A percentile compares a stretch with the other conserved stretches of the same genome.
These are phyloP conservation scores for Syrphus vitripennis DNA, from an alignment of 2,888 invertebrate genomes.

Conservation along the genomic window DNA sequence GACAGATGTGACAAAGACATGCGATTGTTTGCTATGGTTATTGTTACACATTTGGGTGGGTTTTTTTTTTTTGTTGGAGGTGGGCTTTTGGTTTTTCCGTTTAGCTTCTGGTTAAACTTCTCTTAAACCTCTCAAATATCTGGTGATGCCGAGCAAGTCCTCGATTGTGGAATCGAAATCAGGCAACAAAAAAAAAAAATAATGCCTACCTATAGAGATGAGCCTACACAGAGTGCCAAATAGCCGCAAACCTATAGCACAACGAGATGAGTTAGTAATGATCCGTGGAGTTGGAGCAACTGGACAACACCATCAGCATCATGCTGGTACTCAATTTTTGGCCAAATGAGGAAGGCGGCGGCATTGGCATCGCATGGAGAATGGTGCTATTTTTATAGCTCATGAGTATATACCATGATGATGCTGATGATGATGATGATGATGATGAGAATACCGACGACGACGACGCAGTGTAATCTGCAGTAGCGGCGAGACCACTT, in stretches of 20 bases:
- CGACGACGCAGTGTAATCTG: slow-evolving; percentile 44
- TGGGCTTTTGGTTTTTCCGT: background rate
- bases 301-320: background rate
- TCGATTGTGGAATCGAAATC: slow-evolving; percentile 24
- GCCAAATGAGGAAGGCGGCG: slow-evolving; percentile 54
- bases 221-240: background rate
- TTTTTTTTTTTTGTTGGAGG: background rate
- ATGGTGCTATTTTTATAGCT: slow-evolving; percentile 57
- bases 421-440: background rate
- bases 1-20: slow-evolving; percentile 65
- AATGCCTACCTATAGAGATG: background rate
- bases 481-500: slow-evolving; percentile 57
- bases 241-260: slow-evolving; percentile 19
- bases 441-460: background rate
- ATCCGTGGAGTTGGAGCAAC: slow-evolving; percentile 13
- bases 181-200: background rate
- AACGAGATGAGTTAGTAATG: slow-evolving; percentile 62
- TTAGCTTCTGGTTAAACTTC: background rate
- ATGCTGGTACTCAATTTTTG: slow-evolving; percentile 29
- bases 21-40: slow-evolving; percentile 50
- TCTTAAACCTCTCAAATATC: background rate
- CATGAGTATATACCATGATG: background rate
- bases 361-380: background rate
- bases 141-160: background rate
- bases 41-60: slow-evolving; percentile 48